Conservation (phyloP, 2,113 vertebrate species). For the Pterocles gutturalis region DNA sequence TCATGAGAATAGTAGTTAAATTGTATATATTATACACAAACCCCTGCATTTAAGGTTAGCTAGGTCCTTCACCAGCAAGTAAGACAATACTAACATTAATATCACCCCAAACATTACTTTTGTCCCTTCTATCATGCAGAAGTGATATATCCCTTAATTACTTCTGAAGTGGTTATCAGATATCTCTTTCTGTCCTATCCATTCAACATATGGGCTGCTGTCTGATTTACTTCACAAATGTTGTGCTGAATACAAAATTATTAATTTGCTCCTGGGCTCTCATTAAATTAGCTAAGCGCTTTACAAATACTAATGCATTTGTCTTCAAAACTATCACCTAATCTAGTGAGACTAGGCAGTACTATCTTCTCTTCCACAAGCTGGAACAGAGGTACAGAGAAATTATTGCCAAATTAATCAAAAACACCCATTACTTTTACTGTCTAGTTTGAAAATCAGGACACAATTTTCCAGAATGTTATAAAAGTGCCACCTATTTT, state of each 20-base stretch:
- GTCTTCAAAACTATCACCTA: not conserved
- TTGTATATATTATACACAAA: not conserved
- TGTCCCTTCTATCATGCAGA: not conserved
- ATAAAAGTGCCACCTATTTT: constrained; percentile 42
- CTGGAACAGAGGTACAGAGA: not conserved
- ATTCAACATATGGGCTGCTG: not conserved
- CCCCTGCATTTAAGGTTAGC: not conserved
- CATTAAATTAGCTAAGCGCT: not conserved
- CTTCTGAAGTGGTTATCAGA: not conserved
- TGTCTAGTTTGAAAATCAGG: constrained; percentile 24
- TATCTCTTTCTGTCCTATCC: not conserved
- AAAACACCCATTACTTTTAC: constrained; percentile 12
- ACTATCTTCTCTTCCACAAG: not conserved
- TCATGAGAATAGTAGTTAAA: not conserved
- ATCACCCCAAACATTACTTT: not conserved
- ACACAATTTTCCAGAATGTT: constrained; percentile 31
- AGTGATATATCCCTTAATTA: constrained; percentile 15
- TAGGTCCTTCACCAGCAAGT: not conserved
- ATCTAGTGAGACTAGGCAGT: not conserved
- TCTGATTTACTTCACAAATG: constrained; percentile 4
- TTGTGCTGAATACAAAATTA: constrained; percentile 27
- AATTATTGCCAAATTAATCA: constrained; percentile 59
- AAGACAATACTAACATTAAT: not conserved
- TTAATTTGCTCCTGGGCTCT: not conserved
- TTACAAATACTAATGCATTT: constrained; percentile 37